These are phyloP conservation scores for Dastarcus helophoroides DNA, from an alignment of 2,888 invertebrate genomes.

Conservation along the genomic window DNA sequence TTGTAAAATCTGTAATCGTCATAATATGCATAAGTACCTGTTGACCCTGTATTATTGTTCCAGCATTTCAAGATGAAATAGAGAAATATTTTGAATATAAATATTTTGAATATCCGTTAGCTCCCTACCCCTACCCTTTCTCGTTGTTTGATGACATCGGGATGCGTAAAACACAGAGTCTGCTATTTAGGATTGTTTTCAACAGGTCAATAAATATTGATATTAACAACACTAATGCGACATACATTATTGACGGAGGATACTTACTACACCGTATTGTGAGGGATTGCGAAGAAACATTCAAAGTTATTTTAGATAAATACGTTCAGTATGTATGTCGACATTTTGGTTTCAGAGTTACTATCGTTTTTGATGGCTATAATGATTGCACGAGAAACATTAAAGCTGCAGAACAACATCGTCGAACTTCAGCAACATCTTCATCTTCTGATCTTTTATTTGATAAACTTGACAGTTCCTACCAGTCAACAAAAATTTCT, in stretches of 20 bases:
- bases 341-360: constrained; percentile 17
- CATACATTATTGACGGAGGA: constrained; percentile 9
- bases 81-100: constrained; percentile 10
- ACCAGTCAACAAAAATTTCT: constrained; percentile 20
- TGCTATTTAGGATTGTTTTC: constrained; percentile 6
- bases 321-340: constrained; percentile 18
- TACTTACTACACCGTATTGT: constrained; percentile 9
- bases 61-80: constrained; percentile 9
- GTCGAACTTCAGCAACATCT: constrained; percentile 6
- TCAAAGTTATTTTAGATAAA: constrained; percentile 10
- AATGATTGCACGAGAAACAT: constrained; percentile 5
- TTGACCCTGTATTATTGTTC: constrained; percentile 6
- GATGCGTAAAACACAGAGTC: constrained; percentile 8
- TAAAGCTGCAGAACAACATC: constrained; percentile 7
- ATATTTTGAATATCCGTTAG: too few species aligned
- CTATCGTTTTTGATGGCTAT: constrained; percentile 18
- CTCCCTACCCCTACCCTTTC: constrained; percentile 6
- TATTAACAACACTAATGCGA: too few species aligned
- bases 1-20: constrained; percentile 2
- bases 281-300: constrained; percentile 10
- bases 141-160: constrained; percentile 8
- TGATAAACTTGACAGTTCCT: constrained; percentile 17
- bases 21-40: constrained; percentile 2
- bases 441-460: constrained; percentile 7
- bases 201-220: constrained; percentile 6